Evolutionary conservation across 2,888 invertebrate genomes (phyloP).

Genomic region (Chrysomela aeneicollis): DNA sequence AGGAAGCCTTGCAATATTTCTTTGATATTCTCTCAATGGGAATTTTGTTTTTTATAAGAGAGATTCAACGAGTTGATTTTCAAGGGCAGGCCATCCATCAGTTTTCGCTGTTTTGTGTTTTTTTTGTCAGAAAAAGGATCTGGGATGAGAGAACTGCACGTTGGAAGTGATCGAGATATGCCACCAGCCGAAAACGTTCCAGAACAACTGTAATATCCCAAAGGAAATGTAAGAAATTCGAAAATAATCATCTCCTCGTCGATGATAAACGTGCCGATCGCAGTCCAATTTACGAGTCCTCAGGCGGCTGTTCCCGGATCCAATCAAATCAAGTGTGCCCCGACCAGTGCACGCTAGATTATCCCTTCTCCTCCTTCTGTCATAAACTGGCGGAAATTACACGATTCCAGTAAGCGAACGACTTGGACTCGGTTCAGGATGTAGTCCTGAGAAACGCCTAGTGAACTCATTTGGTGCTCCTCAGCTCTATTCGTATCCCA

Average conservation of each 20-base stretch:
- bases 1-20: no score
- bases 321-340: constrained; percentile 59
- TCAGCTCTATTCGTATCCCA: constrained; percentile 34
- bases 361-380: constrained; percentile 45
- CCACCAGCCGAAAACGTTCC: not conserved
- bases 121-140: no score
- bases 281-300: constrained; percentile 57
- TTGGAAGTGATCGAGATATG: not conserved
- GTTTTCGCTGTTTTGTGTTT: no score
- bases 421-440: constrained; percentile 52
- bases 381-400: constrained; percentile 59
- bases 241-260: constrained; percentile 51
- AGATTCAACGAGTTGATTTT: no score
- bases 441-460: constrained; percentile 38
- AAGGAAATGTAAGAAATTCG: constrained; percentile 44
- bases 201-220: constrained; percentile 35
- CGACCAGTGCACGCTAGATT: constrained; percentile 50
- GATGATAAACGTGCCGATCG: constrained; percentile 54
- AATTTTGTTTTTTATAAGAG: no score
- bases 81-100: no score
- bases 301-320: constrained; percentile 57
- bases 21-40: no score
- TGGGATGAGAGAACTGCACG: no score
- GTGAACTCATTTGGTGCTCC: constrained; percentile 49
- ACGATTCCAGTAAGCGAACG: constrained; percentile 54